A percentile compares a stretch with the other conserved stretches of the same genome.
Evolutionary conservation across 2,113 vertebrate genomes (phyloP).

Genomic region (Prochilodus magdalenae): DNA sequence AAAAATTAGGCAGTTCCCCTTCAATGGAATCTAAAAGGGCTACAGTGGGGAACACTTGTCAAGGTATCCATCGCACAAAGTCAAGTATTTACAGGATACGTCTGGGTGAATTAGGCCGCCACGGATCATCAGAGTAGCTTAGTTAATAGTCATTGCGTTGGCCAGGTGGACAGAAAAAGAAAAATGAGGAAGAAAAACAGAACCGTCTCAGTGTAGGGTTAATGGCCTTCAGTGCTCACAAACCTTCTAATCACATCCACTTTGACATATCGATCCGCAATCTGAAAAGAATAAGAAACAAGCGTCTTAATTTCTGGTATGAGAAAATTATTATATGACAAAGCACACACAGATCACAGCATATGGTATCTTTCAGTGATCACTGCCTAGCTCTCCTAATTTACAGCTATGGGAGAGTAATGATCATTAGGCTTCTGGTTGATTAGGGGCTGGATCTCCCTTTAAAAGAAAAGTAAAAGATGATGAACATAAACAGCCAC

Average conservation of each 20-base stretch:
- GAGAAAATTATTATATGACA: background rate
- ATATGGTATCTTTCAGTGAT: background rate
- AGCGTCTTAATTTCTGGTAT: conserved; percentile 45
- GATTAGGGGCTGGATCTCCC: too few relatives aligned
- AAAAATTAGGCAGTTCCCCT: conserved; percentile 20
- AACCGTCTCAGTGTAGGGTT: conserved; percentile 33
- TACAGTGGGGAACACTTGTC: conserved; percentile 23
- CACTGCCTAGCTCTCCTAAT: background rate
- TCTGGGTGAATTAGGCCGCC: conserved; percentile 33
- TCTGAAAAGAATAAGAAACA: conserved; percentile 57
- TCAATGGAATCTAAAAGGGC: conserved; percentile 34
- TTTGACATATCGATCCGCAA: conserved; percentile 55
- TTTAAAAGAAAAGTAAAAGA: background rate
- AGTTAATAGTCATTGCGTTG: conserved; percentile 51
- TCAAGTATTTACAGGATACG: conserved; percentile 27
- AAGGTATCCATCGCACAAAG: conserved; percentile 38
- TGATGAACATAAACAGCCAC: background rate
- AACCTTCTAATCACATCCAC: conserved; percentile 61
- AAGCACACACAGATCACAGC: background rate
- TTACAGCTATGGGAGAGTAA: background rate
- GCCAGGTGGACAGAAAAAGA: conserved; percentile 14
- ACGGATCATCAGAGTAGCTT: conserved; percentile 34
- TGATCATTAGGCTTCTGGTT: background rate
- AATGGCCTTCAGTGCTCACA: conserved; percentile 55
- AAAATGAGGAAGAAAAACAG: conserved; percentile 17